A percentile compares a stretch with the other conserved stretches of the same genome.
Evolutionary conservation across 2,888 invertebrate genomes (phyloP).

Genomic region (Drosophila paramelanica): DNA sequence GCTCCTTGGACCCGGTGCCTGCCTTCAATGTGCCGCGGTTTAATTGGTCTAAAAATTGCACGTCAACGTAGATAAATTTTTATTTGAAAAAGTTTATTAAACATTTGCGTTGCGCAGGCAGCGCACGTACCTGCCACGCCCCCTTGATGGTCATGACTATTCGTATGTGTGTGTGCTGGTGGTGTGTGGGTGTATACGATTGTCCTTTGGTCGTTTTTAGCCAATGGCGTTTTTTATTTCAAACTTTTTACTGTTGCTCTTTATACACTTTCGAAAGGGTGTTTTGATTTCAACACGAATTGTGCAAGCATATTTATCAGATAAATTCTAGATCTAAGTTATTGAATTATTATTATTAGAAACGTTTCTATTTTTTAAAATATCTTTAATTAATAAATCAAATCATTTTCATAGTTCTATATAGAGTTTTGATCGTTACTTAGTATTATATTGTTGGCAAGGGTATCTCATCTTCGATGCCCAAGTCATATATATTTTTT

Average conservation of each 20-base stretch:
- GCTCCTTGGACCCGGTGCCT: constrained; percentile 5
- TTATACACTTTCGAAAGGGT: not conserved
- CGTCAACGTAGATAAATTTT: constrained; percentile 80
- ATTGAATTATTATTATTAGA: no score
- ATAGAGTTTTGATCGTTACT: no score
- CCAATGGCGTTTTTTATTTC: constrained; percentile 69
- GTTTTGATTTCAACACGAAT: not conserved
- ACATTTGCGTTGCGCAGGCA: constrained; percentile 73
- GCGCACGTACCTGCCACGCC: constrained; percentile 63
- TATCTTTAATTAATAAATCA: no score
- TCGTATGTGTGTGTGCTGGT: constrained; percentile 2
- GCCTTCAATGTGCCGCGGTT: constrained; percentile 56
- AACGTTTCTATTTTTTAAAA: no score
- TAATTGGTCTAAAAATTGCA: constrained; percentile 82
- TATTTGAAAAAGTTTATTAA: constrained; percentile 81
- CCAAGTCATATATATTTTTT: not conserved
- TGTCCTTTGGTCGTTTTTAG: constrained; percentile 59
- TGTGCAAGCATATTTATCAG: no score
- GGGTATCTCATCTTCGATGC: constrained; percentile 1
- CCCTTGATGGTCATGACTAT: constrained; percentile 15
- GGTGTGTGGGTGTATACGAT: constrained; percentile 24
- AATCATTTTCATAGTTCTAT: no score
- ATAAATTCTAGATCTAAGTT: no score
- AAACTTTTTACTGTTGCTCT: constrained; percentile 69
- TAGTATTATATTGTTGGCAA: not conserved